Percentiles rank a stretch among this genome's conserved stretches.
phyloP scores from a whole-genome alignment of 2,888 invertebrate genomes.

The Metalampra italica region DNA sequence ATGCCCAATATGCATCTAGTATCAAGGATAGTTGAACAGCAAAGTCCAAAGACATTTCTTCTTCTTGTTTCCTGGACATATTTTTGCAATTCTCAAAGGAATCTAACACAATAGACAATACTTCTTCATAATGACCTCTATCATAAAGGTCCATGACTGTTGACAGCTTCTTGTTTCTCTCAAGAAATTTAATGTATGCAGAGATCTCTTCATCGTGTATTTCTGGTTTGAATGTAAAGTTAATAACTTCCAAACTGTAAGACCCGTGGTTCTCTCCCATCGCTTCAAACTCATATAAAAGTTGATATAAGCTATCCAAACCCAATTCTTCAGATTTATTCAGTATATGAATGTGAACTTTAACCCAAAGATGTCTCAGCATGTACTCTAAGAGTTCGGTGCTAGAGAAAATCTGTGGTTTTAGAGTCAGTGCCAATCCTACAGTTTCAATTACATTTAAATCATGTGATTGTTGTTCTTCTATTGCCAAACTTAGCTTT shows the following conservation, averaged over 20 bases:
- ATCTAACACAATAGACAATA: slow-evolving; percentile 82
- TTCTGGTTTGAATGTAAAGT: slow-evolving; percentile 59
- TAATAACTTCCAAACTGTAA: slow-evolving; percentile 47
- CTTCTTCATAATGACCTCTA: slow-evolving; percentile 80
- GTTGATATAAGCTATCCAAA: slow-evolving; percentile 62
- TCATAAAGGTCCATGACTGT: slow-evolving; percentile 83
- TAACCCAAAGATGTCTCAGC: slow-evolving; percentile 63
- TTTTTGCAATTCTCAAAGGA: slow-evolving; percentile 80
- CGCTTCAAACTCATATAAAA: slow-evolving; percentile 62
- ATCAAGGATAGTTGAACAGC: slow-evolving; percentile 80
- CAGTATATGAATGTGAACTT: slow-evolving; percentile 58
- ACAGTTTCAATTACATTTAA: slow-evolving; percentile 56
- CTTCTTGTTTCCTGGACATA: slow-evolving; percentile 60
- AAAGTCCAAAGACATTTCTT: slow-evolving; percentile 73
- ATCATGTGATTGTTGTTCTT: slow-evolving; percentile 41
- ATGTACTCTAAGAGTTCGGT: slow-evolving; percentile 53
- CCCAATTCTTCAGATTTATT: slow-evolving; percentile 63
- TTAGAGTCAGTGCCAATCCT: slow-evolving; percentile 50
- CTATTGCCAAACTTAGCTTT: slow-evolving; percentile 39
- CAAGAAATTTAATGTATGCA: slow-evolving; percentile 57
- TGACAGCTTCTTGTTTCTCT: slow-evolving; percentile 77
- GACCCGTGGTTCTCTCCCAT: slow-evolving; percentile 57
- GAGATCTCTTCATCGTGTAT: slow-evolving; percentile 55
- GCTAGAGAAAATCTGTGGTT: slow-evolving; percentile 54
- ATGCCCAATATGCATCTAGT: slow-evolving; percentile 82